Base-by-base conservation (phyloP, 2,797 vertebrate genomes). In the Dermochelys coriacea region DNA sequence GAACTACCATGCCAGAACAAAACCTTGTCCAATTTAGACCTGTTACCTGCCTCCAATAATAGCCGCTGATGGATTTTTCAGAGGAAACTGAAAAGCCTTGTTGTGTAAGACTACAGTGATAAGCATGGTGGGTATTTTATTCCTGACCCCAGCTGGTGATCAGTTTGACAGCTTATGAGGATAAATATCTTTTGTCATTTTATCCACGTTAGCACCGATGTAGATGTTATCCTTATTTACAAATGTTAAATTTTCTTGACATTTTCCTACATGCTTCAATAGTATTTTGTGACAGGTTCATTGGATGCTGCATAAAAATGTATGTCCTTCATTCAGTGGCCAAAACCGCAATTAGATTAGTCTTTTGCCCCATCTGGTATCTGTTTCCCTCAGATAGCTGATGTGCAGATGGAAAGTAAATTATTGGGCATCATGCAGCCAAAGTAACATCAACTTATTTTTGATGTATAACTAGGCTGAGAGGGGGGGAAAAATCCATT, bases 171-270 rank as follows among this genome's bases (percentile, higher is more conserved):
- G 6, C 25, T 80, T 79, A 34, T 49, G 80, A 81, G 52, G n/a
- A 21, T 59, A 64, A 71, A 85, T 79, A 96, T 41, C n/a, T 89
- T 16, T 45, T n/a, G 4, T 83, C 15, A 49, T 15, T 49, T 45
- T 23, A 49, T n/a, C 47, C 19, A 47, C 6, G 7, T 90, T 90
- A 61, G 77, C 82, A 55, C 10, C 51, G 9, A 15, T 52, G 27
- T 57, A 41, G 57, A 57, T 82, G 19, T 45, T 85, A 3, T 7
- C 51, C 79, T 47, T 75, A 68, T 37, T 37, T 7, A 68, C 61
- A 84, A 82, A 47, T 59, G 50, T 86, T 49, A 92, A 52, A 55
- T 94, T 29, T 6, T 77, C 55, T 91, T 89, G 47, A 89, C 88
- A 90, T 85, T 85, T 31, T 41, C 11, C 23, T 84, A 1, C 50